phyloP scores from a whole-genome alignment of 1,140 invertebrate species.

The Psix sp. region DNA sequence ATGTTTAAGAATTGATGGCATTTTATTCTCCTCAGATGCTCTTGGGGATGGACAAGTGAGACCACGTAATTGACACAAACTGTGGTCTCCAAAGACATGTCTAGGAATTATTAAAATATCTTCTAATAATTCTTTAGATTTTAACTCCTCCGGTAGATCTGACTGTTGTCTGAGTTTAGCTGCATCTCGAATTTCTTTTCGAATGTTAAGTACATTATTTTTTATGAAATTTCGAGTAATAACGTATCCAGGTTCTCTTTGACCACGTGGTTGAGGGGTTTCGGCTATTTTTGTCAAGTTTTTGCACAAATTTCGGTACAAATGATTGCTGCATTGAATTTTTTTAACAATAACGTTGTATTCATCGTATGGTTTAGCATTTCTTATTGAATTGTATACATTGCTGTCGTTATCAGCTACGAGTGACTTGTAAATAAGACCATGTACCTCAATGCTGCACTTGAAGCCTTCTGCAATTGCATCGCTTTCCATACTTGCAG shows the following conservation, averaged over 20 bases:
- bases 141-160: neutral
- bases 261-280: neutral
- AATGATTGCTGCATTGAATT: conserved; percentile 11
- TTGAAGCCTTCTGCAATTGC: neutral
- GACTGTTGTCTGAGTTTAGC: neutral
- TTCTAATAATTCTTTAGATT: conserved; percentile 1
- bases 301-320: conserved; percentile 17
- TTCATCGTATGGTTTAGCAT: conserved; percentile 1
- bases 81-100: conserved; percentile 14
- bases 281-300: conserved; percentile 3
- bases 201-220: conserved; percentile 4
- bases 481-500: neutral
- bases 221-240: conserved; percentile 1
- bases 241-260: neutral
- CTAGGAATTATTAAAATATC: conserved; percentile 8
- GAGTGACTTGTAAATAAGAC: conserved; percentile 3
- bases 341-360: neutral
- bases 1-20: neutral
- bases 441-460: neutral
- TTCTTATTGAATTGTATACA: neutral
- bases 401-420: conserved; percentile 13
- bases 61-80: neutral
- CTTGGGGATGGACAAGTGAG: neutral
- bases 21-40: neutral
- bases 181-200: conserved; percentile 6